Conservation (phyloP, 2,113 vertebrate genomes). For the Oryzias woworae region DNA sequence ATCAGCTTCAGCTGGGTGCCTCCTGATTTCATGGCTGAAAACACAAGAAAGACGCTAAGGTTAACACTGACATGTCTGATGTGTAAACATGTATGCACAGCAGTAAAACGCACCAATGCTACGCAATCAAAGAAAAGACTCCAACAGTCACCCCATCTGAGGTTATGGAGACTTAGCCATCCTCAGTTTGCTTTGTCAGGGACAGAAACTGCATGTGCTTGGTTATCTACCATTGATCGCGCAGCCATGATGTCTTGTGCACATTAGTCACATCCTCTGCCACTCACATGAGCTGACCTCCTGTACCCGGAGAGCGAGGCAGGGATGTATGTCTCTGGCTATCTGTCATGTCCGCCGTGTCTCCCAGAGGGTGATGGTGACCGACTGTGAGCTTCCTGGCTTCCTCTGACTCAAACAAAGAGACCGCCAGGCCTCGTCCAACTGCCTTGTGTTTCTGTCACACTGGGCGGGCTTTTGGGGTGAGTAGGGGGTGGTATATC, state of each 20-base stretch:
- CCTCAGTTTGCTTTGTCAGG: too few species aligned
- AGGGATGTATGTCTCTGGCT: constrained; percentile 35
- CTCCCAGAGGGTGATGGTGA: constrained; percentile 41
- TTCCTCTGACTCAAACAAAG: constrained; percentile 38
- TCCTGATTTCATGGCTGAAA: constrained; percentile 95
- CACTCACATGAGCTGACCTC: constrained; percentile 24
- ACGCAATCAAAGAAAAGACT: constrained; percentile 18
- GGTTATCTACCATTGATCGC: constrained; percentile 17
- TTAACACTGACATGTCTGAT: background rate
- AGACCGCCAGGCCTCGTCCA: constrained; percentile 38
- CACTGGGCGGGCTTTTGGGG: constrained; percentile 61
- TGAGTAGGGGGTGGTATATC: constrained; percentile 35
- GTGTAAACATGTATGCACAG: constrained; percentile 15
- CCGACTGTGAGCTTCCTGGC: constrained; percentile 37
- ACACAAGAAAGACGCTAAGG: constrained; percentile 35
- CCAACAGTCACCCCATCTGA: too few species aligned
- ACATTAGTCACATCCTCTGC: constrained; percentile 17
- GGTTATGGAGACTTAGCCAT: too few species aligned
- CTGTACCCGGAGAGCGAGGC: constrained; percentile 9
- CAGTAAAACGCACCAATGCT: constrained; percentile 22
- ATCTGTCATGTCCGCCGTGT: constrained; percentile 39
- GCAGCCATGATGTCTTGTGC: constrained; percentile 11
- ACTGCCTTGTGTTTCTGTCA: constrained; percentile 59
- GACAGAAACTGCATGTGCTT: background rate
- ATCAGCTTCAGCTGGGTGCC: constrained; percentile 97